Base-by-base conservation (phyloP, 1,140 invertebrate species). In the Cataglyphis hispanica region DNA sequence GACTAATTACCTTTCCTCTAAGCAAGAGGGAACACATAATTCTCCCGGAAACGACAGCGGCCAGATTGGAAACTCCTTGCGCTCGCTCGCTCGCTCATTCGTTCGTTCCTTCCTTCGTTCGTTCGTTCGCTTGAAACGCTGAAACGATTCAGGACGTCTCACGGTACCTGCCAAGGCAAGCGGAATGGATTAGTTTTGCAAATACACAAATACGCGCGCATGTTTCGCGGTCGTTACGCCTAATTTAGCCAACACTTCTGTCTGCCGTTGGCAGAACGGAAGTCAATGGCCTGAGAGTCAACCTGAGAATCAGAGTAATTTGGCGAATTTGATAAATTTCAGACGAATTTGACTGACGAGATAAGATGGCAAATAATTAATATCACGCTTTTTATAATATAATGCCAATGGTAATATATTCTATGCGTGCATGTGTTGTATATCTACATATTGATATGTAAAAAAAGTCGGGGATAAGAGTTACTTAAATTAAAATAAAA, bases 51-150 rank as follows among this genome's bases (percentile, higher is more conserved):
- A 87, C 86, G 86, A 86, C 85, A 81, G 85, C 86, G 75, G 43
- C 66, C 75, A 86, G 86, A 87, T 87, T 87, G 86, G 86, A 74
- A 87, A 87, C 86, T 86, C 81, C 86, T 86, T 81, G 85, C 85
- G 53, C 69, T 31, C 74, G 31, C 53, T 60, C 40, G 4, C 43
- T 46, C 43, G 2, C 0, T 46, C 13, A 3, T 13, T 46, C 43
- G 43, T 46, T 46, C 11, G 11, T 10, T 40, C 40, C 0, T 40
- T 40, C 10, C 0, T 46, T 46, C 43, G 43, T 46, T 46, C 43
- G 43, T 46, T 46, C 43, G 46, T 6, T 69, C 66, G 66, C 40
- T 6, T 40, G 66, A 40, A 19, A 34, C 61, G 72, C 16, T 53
- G 76, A 80, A 80, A 80, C 76, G 76, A 80, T 80, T 80, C 63